Evolutionary conservation across 2,797 vertebrate genomes (phyloP).

Genomic region (Falco cherrug): DNA sequence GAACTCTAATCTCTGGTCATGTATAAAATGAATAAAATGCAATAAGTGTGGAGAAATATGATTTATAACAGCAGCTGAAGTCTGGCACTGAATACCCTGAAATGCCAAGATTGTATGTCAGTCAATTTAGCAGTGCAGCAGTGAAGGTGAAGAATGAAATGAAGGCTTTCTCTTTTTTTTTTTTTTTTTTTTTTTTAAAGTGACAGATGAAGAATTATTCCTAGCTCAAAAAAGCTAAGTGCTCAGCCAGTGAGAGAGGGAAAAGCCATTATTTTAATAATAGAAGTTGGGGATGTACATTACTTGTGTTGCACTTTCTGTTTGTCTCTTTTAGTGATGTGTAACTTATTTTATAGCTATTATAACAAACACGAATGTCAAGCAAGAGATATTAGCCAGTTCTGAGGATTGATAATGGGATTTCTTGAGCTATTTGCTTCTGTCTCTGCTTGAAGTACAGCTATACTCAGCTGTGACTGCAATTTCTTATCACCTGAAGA

Average conservation of each 20-base stretch:
- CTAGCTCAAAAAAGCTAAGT: background rate
- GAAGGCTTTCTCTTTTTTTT: background rate
- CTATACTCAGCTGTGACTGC: background rate
- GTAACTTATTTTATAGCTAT: constrained; percentile 1
- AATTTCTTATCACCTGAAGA: background rate
- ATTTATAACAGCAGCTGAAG: constrained; percentile 61
- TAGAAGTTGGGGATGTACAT: background rate
- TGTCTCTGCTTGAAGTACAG: background rate
- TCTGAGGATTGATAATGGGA: background rate
- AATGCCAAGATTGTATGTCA: constrained; percentile 36
- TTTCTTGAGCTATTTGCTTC: background rate
- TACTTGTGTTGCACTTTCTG: background rate
- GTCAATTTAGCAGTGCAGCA: constrained; percentile 38
- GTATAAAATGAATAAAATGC: constrained; percentile 65
- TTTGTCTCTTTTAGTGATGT: constrained; percentile 26
- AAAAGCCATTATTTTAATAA: constrained; percentile 49
- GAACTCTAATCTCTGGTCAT: constrained; percentile 69
- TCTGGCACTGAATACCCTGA: constrained; percentile 33
- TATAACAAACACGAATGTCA: background rate
- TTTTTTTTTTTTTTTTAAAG: background rate
- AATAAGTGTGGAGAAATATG: constrained; percentile 52
- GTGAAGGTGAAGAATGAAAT: background rate
- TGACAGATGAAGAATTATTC: constrained; percentile 41
- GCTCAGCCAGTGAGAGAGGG: background rate
- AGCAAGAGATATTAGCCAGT: background rate